Conservation (phyloP, 2,888 invertebrate genomes). For the Apotomis capreana region DNA sequence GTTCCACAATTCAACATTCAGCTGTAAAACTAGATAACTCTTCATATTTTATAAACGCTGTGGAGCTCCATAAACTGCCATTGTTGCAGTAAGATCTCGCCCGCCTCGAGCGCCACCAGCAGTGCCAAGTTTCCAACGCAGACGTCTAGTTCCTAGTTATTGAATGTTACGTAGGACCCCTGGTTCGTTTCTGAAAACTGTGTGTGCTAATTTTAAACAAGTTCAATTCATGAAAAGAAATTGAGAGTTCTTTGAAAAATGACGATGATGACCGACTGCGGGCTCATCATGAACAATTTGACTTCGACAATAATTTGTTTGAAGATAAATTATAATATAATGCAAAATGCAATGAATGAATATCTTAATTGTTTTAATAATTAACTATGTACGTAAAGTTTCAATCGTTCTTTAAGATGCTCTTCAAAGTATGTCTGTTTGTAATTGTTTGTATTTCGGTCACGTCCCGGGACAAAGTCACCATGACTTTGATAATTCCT, state of each 20-base stretch:
- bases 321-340: no score
- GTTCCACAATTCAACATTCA: constrained; percentile 1
- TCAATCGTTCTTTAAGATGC: background rate
- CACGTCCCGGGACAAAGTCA: background rate
- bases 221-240: constrained; percentile 1
- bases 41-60: constrained; percentile 13
- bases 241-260: constrained; percentile 6
- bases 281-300: no score
- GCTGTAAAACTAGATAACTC: constrained; percentile 10
- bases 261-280: background rate
- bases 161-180: constrained; percentile 2
- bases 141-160: constrained; percentile 4
- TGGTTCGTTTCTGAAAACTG: constrained; percentile 3
- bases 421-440: background rate
- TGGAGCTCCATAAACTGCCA: constrained; percentile 15
- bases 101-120: background rate
- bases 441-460: background rate
- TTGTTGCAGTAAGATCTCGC: constrained; percentile 10
- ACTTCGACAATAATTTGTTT: no score
- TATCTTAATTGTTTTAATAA: no score
- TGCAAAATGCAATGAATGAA: no score
- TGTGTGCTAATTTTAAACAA: background rate
- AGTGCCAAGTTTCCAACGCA: constrained; percentile 3
- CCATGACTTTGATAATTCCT: background rate
- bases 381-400: no score